phyloP scores from a whole-genome alignment of 2,797 vertebrate species.

The Sebastes hubbsi region DNA sequence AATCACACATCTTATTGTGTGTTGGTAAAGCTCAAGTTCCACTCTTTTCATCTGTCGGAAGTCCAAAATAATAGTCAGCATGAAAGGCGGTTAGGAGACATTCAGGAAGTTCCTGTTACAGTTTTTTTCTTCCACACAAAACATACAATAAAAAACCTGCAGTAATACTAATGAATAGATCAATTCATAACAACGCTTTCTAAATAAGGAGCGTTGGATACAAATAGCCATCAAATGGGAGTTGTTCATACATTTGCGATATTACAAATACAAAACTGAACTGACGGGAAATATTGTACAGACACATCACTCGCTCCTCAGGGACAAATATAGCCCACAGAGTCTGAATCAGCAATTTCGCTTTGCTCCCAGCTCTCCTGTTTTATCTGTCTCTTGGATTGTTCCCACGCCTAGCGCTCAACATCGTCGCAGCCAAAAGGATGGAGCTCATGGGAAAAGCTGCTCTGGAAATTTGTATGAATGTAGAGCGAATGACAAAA shows the following conservation, averaged over 20 bases:
- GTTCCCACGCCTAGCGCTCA: constrained; percentile 41
- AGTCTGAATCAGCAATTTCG: constrained; percentile 26
- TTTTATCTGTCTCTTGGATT: constrained; percentile 16
- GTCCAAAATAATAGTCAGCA: background rate
- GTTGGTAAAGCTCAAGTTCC: background rate
- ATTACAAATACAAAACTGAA: background rate
- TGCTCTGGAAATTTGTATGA: constrained; percentile 26
- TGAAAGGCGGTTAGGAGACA: background rate
- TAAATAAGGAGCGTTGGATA: background rate
- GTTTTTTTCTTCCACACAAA: background rate
- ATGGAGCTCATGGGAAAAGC: constrained; percentile 17
- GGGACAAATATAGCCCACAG: constrained; percentile 1
- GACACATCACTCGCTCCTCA: background rate
- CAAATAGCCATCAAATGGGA: background rate
- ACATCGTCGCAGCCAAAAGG: background rate
- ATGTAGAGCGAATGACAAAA: background rate
- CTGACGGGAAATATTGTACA: background rate
- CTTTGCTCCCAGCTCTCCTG: constrained; percentile 28
- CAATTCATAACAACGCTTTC: background rate
- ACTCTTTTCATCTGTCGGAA: background rate
- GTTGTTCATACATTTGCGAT: background rate
- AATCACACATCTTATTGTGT: background rate
- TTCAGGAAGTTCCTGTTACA: background rate
- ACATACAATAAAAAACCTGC: background rate
- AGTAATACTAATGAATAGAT: background rate